Evolutionary conservation across 53 echinoderm and acorn worm genomes (phyloP).

Genomic region (Holothuria leucospilota): DNA sequence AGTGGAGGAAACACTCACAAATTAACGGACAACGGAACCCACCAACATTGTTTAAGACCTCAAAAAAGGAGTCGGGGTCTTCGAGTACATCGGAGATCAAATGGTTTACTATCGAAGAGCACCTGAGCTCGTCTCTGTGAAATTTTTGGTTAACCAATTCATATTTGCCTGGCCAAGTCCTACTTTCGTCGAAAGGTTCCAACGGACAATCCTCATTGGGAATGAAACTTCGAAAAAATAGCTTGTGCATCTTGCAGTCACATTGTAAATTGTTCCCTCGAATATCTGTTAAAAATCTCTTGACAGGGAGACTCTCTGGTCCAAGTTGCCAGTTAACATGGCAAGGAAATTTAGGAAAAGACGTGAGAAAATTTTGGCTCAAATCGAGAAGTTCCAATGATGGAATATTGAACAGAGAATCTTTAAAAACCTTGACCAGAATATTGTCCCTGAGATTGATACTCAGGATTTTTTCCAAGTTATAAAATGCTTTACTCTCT

Average conservation of each 20-base stretch:
- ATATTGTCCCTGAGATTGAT: background rate
- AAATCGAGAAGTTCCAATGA: background rate
- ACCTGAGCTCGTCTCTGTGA: slow-evolving; percentile 10
- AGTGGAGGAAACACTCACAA: background rate
- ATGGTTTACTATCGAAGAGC: background rate
- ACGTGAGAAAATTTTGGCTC: background rate
- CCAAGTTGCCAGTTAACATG: background rate
- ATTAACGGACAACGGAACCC: slow-evolving; percentile 8
- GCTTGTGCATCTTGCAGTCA: slow-evolving; percentile 12
- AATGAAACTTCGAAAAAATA: background rate
- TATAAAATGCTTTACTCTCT: slow-evolving; percentile 25
- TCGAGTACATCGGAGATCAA: background rate
- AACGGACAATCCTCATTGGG: background rate
- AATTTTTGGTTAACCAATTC: slow-evolving; percentile 12
- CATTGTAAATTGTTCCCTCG: slow-evolving; percentile 22
- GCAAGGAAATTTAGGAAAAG: slow-evolving; percentile 23
- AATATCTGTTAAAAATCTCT: slow-evolving; percentile 23
- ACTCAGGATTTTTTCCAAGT: background rate
- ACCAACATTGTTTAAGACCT: background rate
- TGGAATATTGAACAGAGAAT: background rate
- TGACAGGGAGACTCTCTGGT: background rate
- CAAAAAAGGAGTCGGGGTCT: background rate
- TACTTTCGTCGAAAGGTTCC: background rate
- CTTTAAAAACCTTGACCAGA: background rate
- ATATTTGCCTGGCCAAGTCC: slow-evolving; percentile 14